phyloP scores from a whole-genome alignment of 2,888 invertebrate species.

The Phrixothrix hirtus region DNA sequence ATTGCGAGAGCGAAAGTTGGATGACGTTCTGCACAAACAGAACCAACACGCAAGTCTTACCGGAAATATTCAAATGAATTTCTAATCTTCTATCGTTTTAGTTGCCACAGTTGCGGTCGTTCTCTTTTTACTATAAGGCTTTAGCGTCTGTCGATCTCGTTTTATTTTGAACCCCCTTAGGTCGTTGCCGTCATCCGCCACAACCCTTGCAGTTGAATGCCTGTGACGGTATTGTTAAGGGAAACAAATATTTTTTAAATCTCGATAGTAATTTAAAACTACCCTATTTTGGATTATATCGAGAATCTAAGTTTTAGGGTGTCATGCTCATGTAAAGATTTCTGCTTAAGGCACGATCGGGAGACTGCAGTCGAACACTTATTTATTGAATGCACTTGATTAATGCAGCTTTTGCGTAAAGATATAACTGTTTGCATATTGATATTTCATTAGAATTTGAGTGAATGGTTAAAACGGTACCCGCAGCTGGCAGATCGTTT shows the following conservation, averaged over 20 bases:
- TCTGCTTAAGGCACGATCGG: too few species aligned
- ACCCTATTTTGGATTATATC: too few species aligned
- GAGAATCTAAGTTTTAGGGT: too few species aligned
- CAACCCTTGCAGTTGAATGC: slow-evolving; percentile 37
- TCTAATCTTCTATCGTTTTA: slow-evolving; percentile 52
- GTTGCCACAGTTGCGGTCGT: slow-evolving; percentile 27
- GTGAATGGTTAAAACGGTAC: slow-evolving; percentile 32
- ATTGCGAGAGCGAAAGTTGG: slow-evolving; percentile 24
- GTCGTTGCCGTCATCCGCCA: slow-evolving; percentile 32
- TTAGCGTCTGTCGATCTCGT: slow-evolving; percentile 24
- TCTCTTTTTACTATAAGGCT: slow-evolving; percentile 25
- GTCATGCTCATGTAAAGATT: too few species aligned
- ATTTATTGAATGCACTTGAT: slow-evolving; percentile 15
- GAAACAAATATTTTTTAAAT: slow-evolving; percentile 32
- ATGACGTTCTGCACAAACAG: slow-evolving; percentile 23
- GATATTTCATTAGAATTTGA: slow-evolving; percentile 38
- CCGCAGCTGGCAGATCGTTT: slow-evolving; percentile 32
- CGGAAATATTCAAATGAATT: slow-evolving; percentile 60
- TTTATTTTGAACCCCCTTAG: slow-evolving; percentile 24
- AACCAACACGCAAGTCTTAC: slow-evolving; percentile 36
- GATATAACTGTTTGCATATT: slow-evolving; percentile 33
- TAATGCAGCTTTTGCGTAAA: slow-evolving; percentile 18
- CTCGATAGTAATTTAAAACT: neutral
- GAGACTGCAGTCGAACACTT: too few species aligned
- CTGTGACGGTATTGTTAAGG: slow-evolving; percentile 34